Percentiles rank a stretch among this genome's conserved stretches.
Conservation (phyloP, 2,113 vertebrate species). For the Balaenoptera acutorostrata region DNA sequence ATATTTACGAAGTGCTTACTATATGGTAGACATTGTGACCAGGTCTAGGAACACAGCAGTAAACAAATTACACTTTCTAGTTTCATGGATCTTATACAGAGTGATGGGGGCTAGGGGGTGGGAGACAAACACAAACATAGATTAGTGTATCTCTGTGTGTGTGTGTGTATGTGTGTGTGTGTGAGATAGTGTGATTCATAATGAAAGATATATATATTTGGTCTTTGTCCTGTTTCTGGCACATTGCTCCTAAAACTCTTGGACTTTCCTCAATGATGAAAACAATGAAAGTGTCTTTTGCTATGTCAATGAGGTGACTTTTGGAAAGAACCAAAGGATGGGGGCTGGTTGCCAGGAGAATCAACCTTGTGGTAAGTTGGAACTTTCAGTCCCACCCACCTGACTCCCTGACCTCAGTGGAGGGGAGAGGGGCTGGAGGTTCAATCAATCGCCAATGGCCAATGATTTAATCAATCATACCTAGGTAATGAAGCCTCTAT, state of each 20-base stretch:
- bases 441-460: not conserved
- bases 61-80: not conserved
- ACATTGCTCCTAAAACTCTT: not conserved
- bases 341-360: not conserved
- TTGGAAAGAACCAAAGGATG: not conserved
- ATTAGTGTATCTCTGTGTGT: not conserved
- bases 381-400: not conserved
- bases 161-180: not conserved
- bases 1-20: not conserved
- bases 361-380: not conserved
- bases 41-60: not conserved
- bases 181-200: not conserved
- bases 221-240: not conserved
- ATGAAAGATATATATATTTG: not conserved
- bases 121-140: not conserved
- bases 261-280: not conserved
- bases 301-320: not conserved
- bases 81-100: not conserved
- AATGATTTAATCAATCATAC: not conserved
- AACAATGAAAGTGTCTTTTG: not conserved
- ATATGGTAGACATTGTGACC: not conserved
- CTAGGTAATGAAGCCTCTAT: not conserved
- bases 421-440: not conserved
- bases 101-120: not conserved
- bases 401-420: not conserved